A percentile compares a stretch with the other conserved stretches of the same genome.
These are phyloP conservation scores for Serranus cabrilla DNA, from an alignment of 2,797 vertebrate species.

Conservation along the genomic window DNA sequence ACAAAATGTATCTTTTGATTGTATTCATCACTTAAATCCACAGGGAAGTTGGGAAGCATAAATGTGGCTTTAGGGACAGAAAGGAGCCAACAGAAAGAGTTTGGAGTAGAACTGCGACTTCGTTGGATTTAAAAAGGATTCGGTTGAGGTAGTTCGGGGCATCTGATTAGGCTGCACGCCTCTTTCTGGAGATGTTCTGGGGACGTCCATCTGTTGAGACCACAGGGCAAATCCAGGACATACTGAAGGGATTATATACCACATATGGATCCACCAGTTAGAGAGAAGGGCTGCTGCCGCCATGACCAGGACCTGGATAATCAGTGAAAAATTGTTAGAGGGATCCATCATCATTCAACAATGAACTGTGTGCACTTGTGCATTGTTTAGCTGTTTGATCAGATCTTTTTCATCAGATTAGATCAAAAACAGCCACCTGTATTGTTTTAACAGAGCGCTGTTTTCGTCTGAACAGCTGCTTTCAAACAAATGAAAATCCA, in stretches of 20 bases:
- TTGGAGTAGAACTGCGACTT: neutral
- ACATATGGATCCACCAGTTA: neutral
- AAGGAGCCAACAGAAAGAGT: neutral
- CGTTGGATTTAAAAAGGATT: neutral
- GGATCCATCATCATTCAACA: neutral
- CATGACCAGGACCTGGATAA: neutral
- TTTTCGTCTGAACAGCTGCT: constrained; percentile 17
- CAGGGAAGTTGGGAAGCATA: neutral
- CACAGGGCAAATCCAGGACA: constrained; percentile 16
- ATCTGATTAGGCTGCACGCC: neutral
- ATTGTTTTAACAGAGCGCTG: neutral
- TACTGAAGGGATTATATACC: constrained; percentile 13
- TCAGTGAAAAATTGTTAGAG: neutral
- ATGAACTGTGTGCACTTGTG: neutral
- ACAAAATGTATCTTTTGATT: neutral
- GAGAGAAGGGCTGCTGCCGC: neutral
- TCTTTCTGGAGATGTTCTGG: neutral
- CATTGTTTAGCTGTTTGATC: constrained; percentile 8
- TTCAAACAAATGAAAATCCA: constrained; percentile 19
- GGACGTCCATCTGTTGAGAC: constrained; percentile 17
- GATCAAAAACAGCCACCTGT: constrained; percentile 8
- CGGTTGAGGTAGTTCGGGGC: neutral
- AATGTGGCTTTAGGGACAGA: neutral
- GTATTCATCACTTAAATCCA: neutral
- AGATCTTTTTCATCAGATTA: constrained; percentile 24